phyloP scores from a whole-genome alignment of 1,140 invertebrate species.

The Drosophila grimshawi region DNA sequence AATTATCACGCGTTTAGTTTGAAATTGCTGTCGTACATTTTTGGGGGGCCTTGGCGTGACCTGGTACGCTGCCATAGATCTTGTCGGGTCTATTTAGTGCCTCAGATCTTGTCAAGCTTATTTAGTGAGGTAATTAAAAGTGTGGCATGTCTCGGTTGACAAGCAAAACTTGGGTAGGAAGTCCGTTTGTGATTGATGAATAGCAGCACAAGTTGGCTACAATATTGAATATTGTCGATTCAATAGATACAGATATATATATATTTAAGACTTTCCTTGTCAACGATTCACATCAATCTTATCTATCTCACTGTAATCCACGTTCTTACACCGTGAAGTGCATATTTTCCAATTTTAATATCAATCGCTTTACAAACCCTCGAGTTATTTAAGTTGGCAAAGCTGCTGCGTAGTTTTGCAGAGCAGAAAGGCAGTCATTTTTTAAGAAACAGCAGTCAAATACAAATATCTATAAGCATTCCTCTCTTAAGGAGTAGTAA shows the following conservation, averaged over 20 bases:
- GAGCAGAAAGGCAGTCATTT: no score
- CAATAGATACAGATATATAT: no score
- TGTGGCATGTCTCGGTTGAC: constrained; percentile 44
- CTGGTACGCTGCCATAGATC: constrained; percentile 52
- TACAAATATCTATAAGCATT: no score
- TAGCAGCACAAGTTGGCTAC: constrained; percentile 7
- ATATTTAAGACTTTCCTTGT: neutral
- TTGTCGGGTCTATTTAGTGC: constrained; percentile 32
- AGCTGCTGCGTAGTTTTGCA: no score
- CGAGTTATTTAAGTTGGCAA: constrained; percentile 14
- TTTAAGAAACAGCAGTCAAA: no score
- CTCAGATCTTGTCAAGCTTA: constrained; percentile 51
- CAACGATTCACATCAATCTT: neutral
- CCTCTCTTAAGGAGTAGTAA: no score
- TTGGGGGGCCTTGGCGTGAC: constrained; percentile 66
- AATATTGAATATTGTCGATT: no score
- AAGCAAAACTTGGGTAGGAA: constrained; percentile 1
- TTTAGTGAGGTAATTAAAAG: constrained; percentile 53
- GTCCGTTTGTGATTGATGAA: constrained; percentile 31
- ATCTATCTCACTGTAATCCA: neutral
- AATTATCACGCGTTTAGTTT: constrained; percentile 45
- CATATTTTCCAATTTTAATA: neutral
- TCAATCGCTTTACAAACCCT: neutral
- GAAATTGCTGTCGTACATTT: constrained; percentile 44
- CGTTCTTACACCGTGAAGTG: neutral